Conservation (phyloP, 2,113 vertebrate species). For the Microcebus griseorufus region DNA sequence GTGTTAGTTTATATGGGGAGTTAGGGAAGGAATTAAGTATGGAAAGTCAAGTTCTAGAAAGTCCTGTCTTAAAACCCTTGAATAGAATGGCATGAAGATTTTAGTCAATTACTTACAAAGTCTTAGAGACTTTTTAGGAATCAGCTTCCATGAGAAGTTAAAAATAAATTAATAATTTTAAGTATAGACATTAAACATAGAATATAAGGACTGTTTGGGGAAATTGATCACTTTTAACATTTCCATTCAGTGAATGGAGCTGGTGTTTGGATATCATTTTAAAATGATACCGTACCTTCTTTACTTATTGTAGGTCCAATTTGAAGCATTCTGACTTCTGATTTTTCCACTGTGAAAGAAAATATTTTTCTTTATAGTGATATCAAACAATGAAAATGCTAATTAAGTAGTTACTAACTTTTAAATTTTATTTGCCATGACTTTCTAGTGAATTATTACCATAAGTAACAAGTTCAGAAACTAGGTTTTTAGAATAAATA, state of each 20-base stretch:
- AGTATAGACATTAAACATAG: conserved; percentile 52
- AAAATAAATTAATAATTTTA: conserved; percentile 68
- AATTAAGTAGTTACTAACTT: conserved; percentile 48
- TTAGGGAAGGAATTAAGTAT: conserved; percentile 48
- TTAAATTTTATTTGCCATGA: conserved; percentile 25
- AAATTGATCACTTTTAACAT: conserved; percentile 64
- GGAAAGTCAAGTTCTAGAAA: conserved; percentile 28
- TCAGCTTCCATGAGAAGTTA: conserved; percentile 73
- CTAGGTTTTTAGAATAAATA: conserved; percentile 49
- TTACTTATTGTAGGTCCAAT: conserved; percentile 46
- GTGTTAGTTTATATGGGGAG: background rate
- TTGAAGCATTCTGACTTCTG: conserved; percentile 69
- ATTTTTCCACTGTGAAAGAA: conserved; percentile 57
- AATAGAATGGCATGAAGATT: conserved; percentile 27
- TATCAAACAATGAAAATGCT: conserved; percentile 60
- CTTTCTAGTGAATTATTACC: conserved; percentile 39
- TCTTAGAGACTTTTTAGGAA: conserved; percentile 69
- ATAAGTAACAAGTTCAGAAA: conserved; percentile 32
- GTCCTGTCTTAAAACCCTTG: conserved; percentile 43
- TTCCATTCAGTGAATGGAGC: conserved; percentile 81
- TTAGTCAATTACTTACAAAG: conserved; percentile 57
- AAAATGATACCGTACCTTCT: conserved; percentile 69
- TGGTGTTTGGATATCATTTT: conserved; percentile 70
- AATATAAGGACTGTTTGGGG: conserved; percentile 55
- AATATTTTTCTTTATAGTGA: conserved; percentile 61